Evolutionary conservation across 92 coral and sea anemone genomes (phyloP).

Genomic region (Porites lobata): DNA sequence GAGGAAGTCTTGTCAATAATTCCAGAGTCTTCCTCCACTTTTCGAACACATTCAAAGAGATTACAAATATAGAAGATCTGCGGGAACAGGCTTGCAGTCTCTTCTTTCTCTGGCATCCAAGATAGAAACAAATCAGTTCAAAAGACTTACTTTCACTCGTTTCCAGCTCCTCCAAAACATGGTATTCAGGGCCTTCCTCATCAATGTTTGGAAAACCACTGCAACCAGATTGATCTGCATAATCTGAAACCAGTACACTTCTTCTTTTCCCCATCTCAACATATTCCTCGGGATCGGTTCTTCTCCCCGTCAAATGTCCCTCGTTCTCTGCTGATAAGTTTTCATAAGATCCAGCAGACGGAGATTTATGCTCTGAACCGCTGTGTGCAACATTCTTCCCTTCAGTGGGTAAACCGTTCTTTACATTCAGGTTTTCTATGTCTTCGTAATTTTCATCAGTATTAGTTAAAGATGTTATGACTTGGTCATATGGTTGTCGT

Average conservation of each 20-base stretch:
- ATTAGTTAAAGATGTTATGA: neutral
- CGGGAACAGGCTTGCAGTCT: too few relatives aligned
- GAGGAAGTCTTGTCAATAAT: too few relatives aligned
- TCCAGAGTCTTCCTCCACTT: too few relatives aligned
- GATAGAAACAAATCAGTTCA: too few relatives aligned
- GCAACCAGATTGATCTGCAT: neutral
- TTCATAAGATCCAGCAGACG: neutral
- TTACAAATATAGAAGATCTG: too few relatives aligned
- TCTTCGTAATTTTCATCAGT: slow-evolving; percentile 2
- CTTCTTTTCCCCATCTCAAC: slow-evolving; percentile 37
- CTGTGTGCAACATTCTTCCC: neutral
- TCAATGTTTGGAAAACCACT: slow-evolving; percentile 14
- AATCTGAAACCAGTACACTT: neutral
- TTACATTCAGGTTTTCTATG: neutral
- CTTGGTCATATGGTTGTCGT: neutral
- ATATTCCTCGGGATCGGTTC: slow-evolving; percentile 33
- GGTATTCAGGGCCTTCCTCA: slow-evolving; percentile 20
- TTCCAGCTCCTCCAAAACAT: slow-evolving; percentile 14
- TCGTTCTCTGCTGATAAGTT: neutral
- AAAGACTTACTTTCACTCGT: slow-evolving; percentile 3
- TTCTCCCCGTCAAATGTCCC: neutral
- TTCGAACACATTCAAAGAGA: too few relatives aligned
- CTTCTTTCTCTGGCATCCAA: too few relatives aligned
- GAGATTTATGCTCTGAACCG: neutral
- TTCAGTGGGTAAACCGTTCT: neutral